Percentiles rank a stretch among this genome's conserved stretches.
Evolutionary conservation across 2,113 vertebrate species (phyloP).

Genomic region (Callocephalon fimbriatum): DNA sequence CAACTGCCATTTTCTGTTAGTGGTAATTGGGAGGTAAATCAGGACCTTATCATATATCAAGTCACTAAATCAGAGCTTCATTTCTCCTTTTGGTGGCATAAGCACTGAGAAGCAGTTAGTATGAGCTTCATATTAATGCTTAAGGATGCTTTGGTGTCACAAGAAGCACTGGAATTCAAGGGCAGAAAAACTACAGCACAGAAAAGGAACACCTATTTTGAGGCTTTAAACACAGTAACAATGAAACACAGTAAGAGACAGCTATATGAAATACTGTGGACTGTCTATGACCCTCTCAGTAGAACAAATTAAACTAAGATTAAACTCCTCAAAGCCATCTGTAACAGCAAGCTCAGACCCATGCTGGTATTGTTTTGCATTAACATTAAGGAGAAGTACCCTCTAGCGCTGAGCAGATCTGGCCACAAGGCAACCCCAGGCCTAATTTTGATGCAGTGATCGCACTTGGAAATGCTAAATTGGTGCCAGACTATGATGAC

Average conservation of each 20-base stretch:
- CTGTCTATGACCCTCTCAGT: background rate
- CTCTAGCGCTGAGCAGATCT: background rate
- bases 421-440: background rate
- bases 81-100: background rate
- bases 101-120: background rate
- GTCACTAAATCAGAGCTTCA: background rate
- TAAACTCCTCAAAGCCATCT: background rate
- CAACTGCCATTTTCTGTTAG: conserved; percentile 21
- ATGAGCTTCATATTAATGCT: background rate
- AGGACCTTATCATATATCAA: background rate
- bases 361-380: background rate
- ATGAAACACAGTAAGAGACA: background rate
- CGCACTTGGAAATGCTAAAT: background rate
- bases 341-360: background rate
- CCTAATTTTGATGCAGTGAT: background rate
- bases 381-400: background rate
- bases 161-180: background rate
- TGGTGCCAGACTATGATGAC: background rate
- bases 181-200: background rate
- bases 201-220: background rate
- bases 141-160: background rate
- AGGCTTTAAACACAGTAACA: background rate
- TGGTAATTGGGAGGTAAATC: background rate
- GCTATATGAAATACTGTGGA: background rate
- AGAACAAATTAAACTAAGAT: background rate